These are phyloP conservation scores for Elysia crispata DNA, from an alignment of 2,888 invertebrate genomes.

Conservation along the genomic window DNA sequence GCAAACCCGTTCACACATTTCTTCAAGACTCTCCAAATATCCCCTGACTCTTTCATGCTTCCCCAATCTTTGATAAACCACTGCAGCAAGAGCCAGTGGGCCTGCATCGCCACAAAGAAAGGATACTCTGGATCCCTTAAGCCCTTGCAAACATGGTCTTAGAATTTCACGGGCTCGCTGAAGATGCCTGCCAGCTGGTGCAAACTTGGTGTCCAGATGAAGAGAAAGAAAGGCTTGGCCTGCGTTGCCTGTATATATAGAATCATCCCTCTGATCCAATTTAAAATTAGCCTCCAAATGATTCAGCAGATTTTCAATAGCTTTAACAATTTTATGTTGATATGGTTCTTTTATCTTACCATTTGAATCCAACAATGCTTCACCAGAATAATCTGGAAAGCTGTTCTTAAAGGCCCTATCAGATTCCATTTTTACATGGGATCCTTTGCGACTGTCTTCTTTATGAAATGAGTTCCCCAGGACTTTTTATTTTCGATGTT, in stretches of 20 bases:
- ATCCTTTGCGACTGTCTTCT: not conserved
- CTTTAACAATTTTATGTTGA: slow-evolving; percentile 39
- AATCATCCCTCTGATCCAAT: slow-evolving; percentile 79
- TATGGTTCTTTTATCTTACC: slow-evolving; percentile 52
- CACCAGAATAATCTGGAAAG: slow-evolving; percentile 55
- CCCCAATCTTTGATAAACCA: slow-evolving; percentile 81
- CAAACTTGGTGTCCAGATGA: slow-evolving; percentile 80
- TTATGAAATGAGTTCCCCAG: not conserved
- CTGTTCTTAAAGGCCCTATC: slow-evolving; percentile 56
- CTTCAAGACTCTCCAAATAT: slow-evolving; percentile 80
- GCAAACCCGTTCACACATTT: slow-evolving; percentile 81
- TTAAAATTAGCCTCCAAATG: slow-evolving; percentile 55
- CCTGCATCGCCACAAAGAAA: slow-evolving; percentile 86
- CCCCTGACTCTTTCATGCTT: slow-evolving; percentile 79
- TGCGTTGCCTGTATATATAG: slow-evolving; percentile 87
- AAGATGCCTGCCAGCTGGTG: slow-evolving; percentile 64
- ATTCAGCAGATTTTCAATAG: slow-evolving; percentile 55
- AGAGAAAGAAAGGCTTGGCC: slow-evolving; percentile 77
- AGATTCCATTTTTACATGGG: slow-evolving; percentile 10
- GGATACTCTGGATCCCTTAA: slow-evolving; percentile 81
- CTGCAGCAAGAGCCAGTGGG: slow-evolving; percentile 82
- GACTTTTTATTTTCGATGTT: too few species aligned
- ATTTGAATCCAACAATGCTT: slow-evolving; percentile 50
- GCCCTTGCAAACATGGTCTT: slow-evolving; percentile 71
- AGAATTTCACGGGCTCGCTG: slow-evolving; percentile 75